phyloP scores from a whole-genome alignment of 2,113 vertebrate species.

The Pachycephala philippinensis region DNA sequence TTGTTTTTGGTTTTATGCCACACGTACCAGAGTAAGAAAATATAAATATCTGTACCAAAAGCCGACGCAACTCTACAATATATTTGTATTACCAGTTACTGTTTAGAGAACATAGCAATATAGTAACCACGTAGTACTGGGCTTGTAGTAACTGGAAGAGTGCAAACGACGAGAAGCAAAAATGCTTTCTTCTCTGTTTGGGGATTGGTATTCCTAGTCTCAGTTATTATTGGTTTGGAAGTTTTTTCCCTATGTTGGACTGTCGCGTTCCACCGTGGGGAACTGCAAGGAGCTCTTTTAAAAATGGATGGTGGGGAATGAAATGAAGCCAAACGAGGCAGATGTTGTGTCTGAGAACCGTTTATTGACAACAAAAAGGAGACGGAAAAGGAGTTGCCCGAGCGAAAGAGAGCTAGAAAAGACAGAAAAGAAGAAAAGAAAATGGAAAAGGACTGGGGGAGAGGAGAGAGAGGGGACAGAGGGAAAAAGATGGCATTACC shows the following conservation, averaged over 20 bases:
- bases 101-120: background rate
- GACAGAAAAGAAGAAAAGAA: too few relatives aligned
- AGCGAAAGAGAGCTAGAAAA: too few relatives aligned
- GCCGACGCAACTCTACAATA: background rate
- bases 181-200: background rate
- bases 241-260: background rate
- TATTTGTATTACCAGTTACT: background rate
- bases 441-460: too few relatives aligned
- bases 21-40: background rate
- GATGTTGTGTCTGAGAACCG: too few relatives aligned
- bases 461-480: too few relatives aligned
- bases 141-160: background rate
- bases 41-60: background rate
- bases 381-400: too few relatives aligned
- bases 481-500: too few relatives aligned
- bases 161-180: accelerated
- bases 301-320: too few relatives aligned
- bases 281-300: too few relatives aligned
- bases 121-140: background rate
- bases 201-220: background rate
- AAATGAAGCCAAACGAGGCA: too few relatives aligned
- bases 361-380: too few relatives aligned
- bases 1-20: background rate
- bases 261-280: too few relatives aligned
- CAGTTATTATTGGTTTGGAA: background rate